phyloP scores from a whole-genome alignment of 2,113 vertebrate genomes.

The Chunga burmeisteri region DNA sequence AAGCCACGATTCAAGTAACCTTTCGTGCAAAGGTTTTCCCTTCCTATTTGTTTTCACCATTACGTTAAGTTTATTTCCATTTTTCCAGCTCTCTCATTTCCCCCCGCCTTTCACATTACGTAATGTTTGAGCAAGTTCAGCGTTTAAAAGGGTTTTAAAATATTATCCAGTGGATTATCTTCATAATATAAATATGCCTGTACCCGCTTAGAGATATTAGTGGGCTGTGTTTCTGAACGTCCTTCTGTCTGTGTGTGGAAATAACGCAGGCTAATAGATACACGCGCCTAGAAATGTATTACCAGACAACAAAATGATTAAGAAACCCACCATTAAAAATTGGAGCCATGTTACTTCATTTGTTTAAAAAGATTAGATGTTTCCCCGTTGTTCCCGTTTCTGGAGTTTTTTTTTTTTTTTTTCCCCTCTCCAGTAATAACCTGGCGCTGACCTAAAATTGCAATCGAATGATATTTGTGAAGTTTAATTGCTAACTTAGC shows the following conservation, averaged over 20 bases:
- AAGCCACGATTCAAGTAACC: conserved; percentile 13
- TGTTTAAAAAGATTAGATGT: conserved; percentile 59
- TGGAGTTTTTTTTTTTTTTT: background rate
- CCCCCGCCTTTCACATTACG: background rate
- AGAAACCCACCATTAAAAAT: conserved; percentile 36
- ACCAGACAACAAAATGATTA: conserved; percentile 45
- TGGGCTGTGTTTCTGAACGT: background rate
- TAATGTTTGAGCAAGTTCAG: background rate
- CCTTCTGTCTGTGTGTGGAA: background rate
- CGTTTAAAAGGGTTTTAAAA: background rate
- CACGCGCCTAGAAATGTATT: background rate
- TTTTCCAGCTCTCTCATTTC: background rate
- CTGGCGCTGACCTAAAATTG: conserved; percentile 69
- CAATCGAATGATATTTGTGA: conserved; percentile 79
- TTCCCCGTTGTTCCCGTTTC: conserved; percentile 55
- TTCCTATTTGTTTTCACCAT: conserved; percentile 58
- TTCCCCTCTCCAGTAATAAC: conserved; percentile 46
- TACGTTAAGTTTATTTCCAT: conserved; percentile 18
- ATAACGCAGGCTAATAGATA: background rate
- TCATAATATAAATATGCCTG: background rate
- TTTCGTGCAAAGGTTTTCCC: conserved; percentile 52
- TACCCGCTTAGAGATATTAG: background rate
- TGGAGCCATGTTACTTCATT: conserved; percentile 48
- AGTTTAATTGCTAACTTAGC: conserved; percentile 85
- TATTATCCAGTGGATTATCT: background rate